phyloP scores from a whole-genome alignment of 2,797 vertebrate species.

The Pempheris klunzingeri region DNA sequence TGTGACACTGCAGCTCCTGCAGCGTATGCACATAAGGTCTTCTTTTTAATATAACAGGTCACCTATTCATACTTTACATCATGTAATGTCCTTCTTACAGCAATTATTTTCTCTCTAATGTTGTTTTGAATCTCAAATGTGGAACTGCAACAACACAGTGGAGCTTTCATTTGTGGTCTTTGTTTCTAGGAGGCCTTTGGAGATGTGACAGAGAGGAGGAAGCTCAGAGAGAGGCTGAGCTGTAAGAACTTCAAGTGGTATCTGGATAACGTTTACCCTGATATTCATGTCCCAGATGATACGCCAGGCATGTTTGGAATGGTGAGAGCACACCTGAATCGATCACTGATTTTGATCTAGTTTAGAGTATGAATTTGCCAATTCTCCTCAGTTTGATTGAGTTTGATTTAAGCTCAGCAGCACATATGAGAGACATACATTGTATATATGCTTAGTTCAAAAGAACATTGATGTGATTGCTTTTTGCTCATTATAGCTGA shows the following conservation, averaged over 20 bases:
- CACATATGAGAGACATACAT: neutral
- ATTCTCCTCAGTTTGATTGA: neutral
- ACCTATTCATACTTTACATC: neutral
- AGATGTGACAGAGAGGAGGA: constrained; percentile 91
- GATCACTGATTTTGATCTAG: neutral
- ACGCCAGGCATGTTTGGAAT: constrained; percentile 95
- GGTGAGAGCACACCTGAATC: constrained; percentile 82
- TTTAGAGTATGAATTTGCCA: neutral
- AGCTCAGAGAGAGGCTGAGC: constrained; percentile 88
- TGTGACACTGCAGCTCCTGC: constrained; percentile 23
- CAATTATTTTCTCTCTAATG: neutral
- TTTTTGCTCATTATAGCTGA: constrained; percentile 83
- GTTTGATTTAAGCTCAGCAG: neutral
- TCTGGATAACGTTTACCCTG: constrained; percentile 93
- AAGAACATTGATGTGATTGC: neutral
- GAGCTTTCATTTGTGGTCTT: constrained; percentile 15
- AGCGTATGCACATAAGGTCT: neutral
- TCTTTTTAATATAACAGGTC: neutral
- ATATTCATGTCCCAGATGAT: constrained; percentile 93
- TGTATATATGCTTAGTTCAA: neutral
- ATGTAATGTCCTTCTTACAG: neutral
- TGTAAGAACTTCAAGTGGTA: constrained; percentile 97
- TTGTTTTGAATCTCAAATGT: neutral
- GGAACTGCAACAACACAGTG: neutral
- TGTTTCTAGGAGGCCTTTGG: constrained; percentile 92